phyloP scores from a whole-genome alignment of 1,140 invertebrate species.

The Tetramorium simillimum region DNA sequence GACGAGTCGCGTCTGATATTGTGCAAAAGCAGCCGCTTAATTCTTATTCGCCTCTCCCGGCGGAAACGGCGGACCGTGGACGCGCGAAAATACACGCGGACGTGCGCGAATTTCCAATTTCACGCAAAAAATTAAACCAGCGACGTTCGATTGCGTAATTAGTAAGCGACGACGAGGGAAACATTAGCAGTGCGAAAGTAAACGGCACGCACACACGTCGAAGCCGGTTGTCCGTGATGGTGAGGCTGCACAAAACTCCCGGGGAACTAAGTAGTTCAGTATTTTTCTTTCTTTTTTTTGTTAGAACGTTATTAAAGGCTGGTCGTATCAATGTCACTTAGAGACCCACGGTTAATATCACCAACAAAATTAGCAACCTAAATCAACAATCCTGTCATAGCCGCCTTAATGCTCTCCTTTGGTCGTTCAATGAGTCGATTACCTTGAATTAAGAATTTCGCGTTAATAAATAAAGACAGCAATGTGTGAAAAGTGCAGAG shows the following conservation, averaged over 20 bases:
- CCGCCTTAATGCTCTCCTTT: background rate
- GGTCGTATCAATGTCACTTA: background rate
- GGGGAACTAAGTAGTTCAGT: background rate
- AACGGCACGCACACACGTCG: background rate
- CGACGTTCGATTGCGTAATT: slow-evolving; percentile 44
- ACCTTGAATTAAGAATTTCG: slow-evolving; percentile 13
- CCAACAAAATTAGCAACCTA: slow-evolving; percentile 19
- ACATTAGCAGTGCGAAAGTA: slow-evolving; percentile 41
- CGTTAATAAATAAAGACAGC: slow-evolving; percentile 14
- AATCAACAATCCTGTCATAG: background rate
- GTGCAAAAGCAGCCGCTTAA: slow-evolving; percentile 28
- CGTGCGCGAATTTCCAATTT: slow-evolving; percentile 3
- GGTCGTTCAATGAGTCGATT: background rate
- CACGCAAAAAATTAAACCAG: slow-evolving; percentile 4
- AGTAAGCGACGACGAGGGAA: background rate
- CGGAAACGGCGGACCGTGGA: slow-evolving; percentile 1
- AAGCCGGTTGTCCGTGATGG: slow-evolving; percentile 13
- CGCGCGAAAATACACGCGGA: slow-evolving; percentile 4
- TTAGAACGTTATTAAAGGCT: background rate
- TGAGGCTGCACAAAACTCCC: background rate
- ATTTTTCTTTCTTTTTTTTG: background rate
- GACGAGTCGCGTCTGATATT: slow-evolving; percentile 9
- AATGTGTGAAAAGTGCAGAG: slow-evolving; percentile 1
- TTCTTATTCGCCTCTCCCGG: slow-evolving; percentile 17
- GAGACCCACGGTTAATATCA: background rate